Evolutionary conservation across 2,888 invertebrate species (phyloP).

Genomic region (Conops quadrifasciatus): DNA sequence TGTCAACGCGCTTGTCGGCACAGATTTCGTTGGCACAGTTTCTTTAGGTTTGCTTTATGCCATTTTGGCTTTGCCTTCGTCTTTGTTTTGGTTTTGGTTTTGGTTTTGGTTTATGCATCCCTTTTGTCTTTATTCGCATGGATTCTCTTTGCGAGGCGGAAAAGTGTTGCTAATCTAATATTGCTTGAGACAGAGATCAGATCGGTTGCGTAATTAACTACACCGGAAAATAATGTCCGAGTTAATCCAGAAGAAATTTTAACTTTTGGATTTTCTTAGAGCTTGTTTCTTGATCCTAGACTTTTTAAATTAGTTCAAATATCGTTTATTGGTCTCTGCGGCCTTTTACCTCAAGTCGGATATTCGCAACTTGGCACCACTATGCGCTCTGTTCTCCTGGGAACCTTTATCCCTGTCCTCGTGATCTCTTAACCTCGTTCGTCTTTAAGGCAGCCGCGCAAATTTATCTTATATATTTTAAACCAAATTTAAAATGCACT

Average conservation of each 20-base stretch:
- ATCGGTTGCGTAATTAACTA: neutral
- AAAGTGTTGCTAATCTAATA: slow-evolving; percentile 59
- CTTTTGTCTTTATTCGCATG: slow-evolving; percentile 43
- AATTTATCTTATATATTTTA: too few relatives aligned
- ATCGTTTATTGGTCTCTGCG: too few relatives aligned
- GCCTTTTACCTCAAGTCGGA: too few relatives aligned
- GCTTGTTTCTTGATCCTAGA: too few relatives aligned
- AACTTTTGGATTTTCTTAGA: neutral
- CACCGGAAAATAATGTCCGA: neutral
- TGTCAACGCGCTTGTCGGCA: slow-evolving; percentile 15
- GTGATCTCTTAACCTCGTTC: too few relatives aligned
- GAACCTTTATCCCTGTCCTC: too few relatives aligned
- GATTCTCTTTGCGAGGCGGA: neutral
- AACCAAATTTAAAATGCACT: too few relatives aligned
- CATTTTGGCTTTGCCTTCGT: slow-evolving; percentile 42
- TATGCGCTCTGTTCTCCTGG: too few relatives aligned
- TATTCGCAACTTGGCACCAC: too few relatives aligned
- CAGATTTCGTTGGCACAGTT: slow-evolving; percentile 52
- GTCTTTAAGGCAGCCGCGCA: too few relatives aligned
- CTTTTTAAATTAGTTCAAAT: too few relatives aligned
- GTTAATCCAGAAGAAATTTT: neutral
- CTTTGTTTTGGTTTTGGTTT: slow-evolving; percentile 52
- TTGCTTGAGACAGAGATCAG: slow-evolving; percentile 47
- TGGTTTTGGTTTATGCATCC: slow-evolving; percentile 36
- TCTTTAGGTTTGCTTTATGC: too few relatives aligned